A percentile compares a stretch with the other conserved stretches of the same genome.
Evolutionary conservation across 1,140 invertebrate genomes (phyloP).

Genomic region (Drosophila pallidifrons): DNA sequence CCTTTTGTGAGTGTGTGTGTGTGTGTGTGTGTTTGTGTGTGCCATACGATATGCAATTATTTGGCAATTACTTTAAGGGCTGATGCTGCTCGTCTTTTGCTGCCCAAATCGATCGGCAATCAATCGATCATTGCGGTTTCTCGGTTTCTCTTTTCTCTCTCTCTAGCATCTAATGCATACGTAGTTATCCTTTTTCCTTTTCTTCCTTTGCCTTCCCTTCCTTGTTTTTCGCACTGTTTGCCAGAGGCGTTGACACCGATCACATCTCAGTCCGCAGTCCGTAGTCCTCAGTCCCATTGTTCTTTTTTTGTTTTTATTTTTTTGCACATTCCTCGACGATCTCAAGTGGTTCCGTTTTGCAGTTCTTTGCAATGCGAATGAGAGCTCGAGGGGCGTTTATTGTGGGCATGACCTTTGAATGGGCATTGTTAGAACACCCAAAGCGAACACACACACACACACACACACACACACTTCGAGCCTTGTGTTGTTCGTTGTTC

Average conservation of each 20-base stretch:
- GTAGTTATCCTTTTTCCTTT: not conserved
- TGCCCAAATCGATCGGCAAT: slow-evolving; percentile 40
- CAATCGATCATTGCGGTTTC: slow-evolving; percentile 60
- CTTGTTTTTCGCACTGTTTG: slow-evolving; percentile 16
- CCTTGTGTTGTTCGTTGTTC: not conserved
- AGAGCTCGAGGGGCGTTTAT: slow-evolving; percentile 26
- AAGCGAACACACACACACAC: not conserved
- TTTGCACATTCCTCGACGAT: not conserved
- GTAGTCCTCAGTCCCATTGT: slow-evolving; percentile 12
- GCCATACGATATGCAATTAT: slow-evolving; percentile 57
- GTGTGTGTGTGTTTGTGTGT: slow-evolving; percentile 15
- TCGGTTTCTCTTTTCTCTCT: not conserved
- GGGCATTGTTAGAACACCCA: slow-evolving; percentile 4
- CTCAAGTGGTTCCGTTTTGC: slow-evolving; percentile 12
- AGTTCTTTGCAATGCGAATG: not conserved
- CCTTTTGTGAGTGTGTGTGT: not conserved
- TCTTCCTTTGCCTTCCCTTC: not conserved
- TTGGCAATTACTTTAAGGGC: slow-evolving; percentile 67
- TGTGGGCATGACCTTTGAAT: slow-evolving; percentile 4
- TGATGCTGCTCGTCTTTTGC: slow-evolving; percentile 19
- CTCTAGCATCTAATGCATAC: not conserved
- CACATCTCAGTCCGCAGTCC: slow-evolving; percentile 7
- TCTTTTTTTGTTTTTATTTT: not conserved
- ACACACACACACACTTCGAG: not conserved
- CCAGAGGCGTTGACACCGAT: slow-evolving; percentile 45